Evolutionary conservation across 2,888 invertebrate species (phyloP).

Genomic region (Ectobius pallidus): DNA sequence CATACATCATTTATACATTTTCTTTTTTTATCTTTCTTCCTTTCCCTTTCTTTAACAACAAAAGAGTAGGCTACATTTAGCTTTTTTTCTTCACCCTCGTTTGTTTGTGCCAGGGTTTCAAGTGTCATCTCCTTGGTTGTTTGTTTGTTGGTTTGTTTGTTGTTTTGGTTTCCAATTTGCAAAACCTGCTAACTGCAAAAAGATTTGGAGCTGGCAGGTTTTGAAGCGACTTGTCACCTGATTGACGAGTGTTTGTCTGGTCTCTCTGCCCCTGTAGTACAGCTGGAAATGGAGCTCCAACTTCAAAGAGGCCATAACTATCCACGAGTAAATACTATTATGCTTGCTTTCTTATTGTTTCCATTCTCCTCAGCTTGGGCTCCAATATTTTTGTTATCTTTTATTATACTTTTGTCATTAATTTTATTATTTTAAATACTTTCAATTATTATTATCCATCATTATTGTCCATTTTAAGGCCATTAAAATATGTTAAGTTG

Average conservation of each 20-base stretch:
- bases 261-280: conserved; percentile 62
- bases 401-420: conserved; percentile 29
- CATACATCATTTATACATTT: neutral
- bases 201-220: conserved; percentile 23
- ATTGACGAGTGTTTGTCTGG: conserved; percentile 38
- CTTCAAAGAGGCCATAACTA: conserved; percentile 95
- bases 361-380: conserved; percentile 33
- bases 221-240: conserved; percentile 20
- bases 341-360: conserved; percentile 42
- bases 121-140: conserved; percentile 25
- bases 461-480: neutral
- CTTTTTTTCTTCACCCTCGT: conserved; percentile 7
- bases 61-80: neutral
- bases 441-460: conserved; percentile 1
- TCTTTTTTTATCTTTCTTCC: conserved; percentile 13
- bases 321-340: conserved; percentile 71
- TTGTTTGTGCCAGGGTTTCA: conserved; percentile 17
- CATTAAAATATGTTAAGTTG: neutral
- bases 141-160: conserved; percentile 26
- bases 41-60: neutral
- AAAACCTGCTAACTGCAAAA: conserved; percentile 25
- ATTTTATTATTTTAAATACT: conserved; percentile 1
- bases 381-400: conserved; percentile 32
- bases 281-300: conserved; percentile 96
- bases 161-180: conserved; percentile 30